These are phyloP conservation scores for Chesias legatella DNA, from an alignment of 2,888 invertebrate genomes.

Conservation along the genomic window DNA sequence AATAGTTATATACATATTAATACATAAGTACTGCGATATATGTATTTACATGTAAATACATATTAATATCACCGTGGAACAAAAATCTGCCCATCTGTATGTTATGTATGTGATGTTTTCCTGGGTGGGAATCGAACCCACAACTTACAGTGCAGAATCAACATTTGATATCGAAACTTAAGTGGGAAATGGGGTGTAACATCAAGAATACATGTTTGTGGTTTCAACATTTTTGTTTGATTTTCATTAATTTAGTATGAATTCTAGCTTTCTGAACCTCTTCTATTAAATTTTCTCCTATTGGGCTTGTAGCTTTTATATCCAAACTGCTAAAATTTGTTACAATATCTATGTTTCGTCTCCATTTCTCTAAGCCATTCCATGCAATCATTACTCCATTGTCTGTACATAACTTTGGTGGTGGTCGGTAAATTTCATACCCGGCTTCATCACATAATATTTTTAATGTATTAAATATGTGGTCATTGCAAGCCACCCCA, in stretches of 20 bases:
- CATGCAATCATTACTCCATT: constrained; percentile 99
- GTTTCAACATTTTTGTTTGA: constrained; percentile 38
- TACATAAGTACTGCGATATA: no score
- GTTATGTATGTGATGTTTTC: no score
- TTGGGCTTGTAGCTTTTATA: constrained; percentile 80
- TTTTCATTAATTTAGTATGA: constrained; percentile 58
- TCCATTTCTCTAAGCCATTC: constrained; percentile 95
- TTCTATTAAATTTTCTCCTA: constrained; percentile 83
- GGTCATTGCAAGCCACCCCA: constrained; percentile 97
- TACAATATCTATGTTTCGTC: constrained; percentile 69
- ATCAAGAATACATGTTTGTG: no score
- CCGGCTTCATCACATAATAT: constrained; percentile 84
- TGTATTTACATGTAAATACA: no score
- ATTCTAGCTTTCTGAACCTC: constrained; percentile 81
- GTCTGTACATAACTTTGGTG: constrained; percentile 94
- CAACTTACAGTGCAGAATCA: no score
- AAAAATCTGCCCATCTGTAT: no score
- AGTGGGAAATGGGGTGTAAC: no score
- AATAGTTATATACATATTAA: no score
- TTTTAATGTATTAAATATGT: constrained; percentile 85
- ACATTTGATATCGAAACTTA: no score
- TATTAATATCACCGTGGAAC: no score
- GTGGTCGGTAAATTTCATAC: constrained; percentile 87
- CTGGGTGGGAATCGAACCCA: no score
- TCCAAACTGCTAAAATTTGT: constrained; percentile 83